These are phyloP conservation scores for Arbacia lixula DNA, from an alignment of 53 echinoderm and acorn worm genomes.

Conservation along the genomic window DNA sequence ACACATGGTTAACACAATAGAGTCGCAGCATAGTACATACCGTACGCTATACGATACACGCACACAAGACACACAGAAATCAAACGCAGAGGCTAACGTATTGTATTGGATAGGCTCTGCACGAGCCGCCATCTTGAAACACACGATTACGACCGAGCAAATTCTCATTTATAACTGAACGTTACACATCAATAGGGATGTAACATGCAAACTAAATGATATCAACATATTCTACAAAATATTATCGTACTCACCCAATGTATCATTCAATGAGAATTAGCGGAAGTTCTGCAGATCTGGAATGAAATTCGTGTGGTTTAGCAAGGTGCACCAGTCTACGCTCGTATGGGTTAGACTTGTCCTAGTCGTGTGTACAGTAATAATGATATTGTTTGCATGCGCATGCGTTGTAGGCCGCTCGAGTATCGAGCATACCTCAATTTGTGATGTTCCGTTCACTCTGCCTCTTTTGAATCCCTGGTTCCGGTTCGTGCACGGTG, in stretches of 20 bases:
- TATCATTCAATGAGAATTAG: neutral
- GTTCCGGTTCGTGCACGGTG: no score
- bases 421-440: no score
- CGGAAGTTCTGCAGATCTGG: neutral
- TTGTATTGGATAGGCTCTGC: constrained; percentile 33
- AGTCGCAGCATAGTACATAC: no score
- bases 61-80: no score
- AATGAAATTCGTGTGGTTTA: neutral
- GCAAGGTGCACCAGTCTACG: constrained; percentile 26
- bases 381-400: neutral
- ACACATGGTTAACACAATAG: no score
- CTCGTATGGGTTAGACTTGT: constrained; percentile 3
- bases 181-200: neutral
- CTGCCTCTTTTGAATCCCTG: no score
- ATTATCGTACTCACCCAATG: constrained; percentile 1
- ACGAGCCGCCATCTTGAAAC: constrained; percentile 43
- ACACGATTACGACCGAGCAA: neutral
- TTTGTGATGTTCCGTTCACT: no score
- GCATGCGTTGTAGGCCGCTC: no score
- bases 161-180: neutral
- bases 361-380: constrained; percentile 22
- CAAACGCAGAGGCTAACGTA: no score
- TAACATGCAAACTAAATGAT: neutral
- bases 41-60: no score
- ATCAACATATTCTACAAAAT: neutral